A percentile compares a stretch with the other conserved stretches of the same genome.
phyloP scores from a whole-genome alignment of 2,113 vertebrate genomes.

The Mugil cephalus region DNA sequence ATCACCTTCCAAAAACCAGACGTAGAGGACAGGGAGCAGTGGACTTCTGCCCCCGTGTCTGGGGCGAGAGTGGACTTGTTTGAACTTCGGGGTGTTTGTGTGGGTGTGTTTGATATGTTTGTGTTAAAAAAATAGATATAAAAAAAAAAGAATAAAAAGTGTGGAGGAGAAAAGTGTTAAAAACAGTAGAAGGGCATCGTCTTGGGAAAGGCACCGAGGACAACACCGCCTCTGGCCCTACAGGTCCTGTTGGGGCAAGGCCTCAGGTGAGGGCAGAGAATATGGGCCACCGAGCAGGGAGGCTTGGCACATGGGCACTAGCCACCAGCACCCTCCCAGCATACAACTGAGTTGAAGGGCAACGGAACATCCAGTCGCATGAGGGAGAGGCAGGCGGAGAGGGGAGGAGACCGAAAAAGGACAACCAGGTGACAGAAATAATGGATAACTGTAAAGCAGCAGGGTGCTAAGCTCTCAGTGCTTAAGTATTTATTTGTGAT shows the following conservation, averaged over 20 bases:
- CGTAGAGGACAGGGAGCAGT: conserved; percentile 73
- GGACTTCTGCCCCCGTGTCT: conserved; percentile 69
- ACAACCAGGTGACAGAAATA: conserved; percentile 76
- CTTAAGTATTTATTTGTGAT: conserved; percentile 87
- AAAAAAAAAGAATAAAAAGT: too few species aligned
- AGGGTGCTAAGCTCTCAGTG: conserved; percentile 80
- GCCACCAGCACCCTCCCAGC: conserved; percentile 67
- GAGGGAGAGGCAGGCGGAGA: conserved; percentile 35
- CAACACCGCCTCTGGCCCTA: conserved; percentile 54
- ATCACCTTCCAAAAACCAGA: conserved; percentile 86
- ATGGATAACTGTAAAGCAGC: conserved; percentile 78
- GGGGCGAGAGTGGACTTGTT: conserved; percentile 52
- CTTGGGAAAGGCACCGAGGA: conserved; percentile 44
- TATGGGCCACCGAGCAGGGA: conserved; percentile 67
- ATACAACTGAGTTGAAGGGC: conserved; percentile 76
- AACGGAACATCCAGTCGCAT: conserved; percentile 57
- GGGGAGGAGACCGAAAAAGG: conserved; percentile 58
- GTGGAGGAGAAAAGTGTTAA: neutral
- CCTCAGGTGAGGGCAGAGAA: conserved; percentile 73
- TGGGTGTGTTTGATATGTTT: conserved; percentile 40
- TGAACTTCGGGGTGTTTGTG: conserved; percentile 63
- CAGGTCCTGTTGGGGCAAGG: conserved; percentile 51
- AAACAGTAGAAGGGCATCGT: conserved; percentile 53
- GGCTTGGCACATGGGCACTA: conserved; percentile 67
- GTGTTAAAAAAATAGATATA: conserved; percentile 3